These are phyloP conservation scores for Myxocyprinus asiaticus DNA, from an alignment of 2,113 vertebrate species.

Conservation along the genomic window DNA sequence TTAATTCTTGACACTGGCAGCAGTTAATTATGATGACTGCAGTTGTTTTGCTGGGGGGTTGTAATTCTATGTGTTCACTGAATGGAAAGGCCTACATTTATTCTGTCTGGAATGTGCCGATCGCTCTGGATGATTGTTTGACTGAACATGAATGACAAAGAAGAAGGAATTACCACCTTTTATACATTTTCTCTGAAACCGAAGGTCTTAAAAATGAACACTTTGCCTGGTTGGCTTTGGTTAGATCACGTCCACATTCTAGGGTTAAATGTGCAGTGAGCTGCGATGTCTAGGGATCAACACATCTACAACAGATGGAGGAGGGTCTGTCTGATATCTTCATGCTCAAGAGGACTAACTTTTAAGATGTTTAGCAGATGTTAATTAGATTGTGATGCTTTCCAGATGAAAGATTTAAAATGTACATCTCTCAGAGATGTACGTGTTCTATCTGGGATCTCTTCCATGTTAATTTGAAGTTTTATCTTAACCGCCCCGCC, in stretches of 20 bases:
- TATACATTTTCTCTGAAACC: constrained; percentile 6
- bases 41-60: constrained; percentile 58
- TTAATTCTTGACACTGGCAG: constrained; percentile 67
- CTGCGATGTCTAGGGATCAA: constrained; percentile 14
- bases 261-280: constrained; percentile 19
- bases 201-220: constrained; percentile 28
- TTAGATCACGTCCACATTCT: background rate
- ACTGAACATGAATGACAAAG: constrained; percentile 7
- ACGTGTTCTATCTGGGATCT: no score
- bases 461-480: background rate
- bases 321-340: background rate
- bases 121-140: constrained; percentile 36
- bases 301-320: background rate
- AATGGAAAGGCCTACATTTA: constrained; percentile 51
- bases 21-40: constrained; percentile 72
- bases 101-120: constrained; percentile 42
- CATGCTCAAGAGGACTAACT: constrained; percentile 12
- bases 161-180: background rate
- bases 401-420: no score
- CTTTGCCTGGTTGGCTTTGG: constrained; percentile 18
- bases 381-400: no score
- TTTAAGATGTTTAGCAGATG: no score
- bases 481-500: background rate
- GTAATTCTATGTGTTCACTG: constrained; percentile 63
- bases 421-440: no score